phyloP scores from a whole-genome alignment of 2,797 vertebrate species.

The Scleropages formosus region DNA sequence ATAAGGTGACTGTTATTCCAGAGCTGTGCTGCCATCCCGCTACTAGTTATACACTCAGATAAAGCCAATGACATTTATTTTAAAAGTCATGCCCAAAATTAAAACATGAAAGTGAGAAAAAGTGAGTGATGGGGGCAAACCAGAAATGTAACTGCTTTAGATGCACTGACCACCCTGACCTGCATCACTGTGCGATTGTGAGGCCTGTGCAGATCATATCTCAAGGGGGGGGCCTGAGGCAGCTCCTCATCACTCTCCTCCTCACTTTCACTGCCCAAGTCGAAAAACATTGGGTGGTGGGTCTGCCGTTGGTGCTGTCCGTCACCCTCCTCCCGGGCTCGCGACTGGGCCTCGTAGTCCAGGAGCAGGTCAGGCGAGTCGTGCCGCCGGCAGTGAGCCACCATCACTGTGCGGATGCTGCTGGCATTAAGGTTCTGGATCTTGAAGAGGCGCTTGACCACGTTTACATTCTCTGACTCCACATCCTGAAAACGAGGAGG shows the following conservation, averaged over 20 bases:
- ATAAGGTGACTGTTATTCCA: no score
- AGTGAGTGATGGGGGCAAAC: no score
- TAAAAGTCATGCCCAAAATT: no score
- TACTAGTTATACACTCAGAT: no score
- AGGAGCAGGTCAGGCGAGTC: constrained; percentile 82
- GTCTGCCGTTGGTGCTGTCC: constrained; percentile 52
- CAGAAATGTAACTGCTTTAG: no score
- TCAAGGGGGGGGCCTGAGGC: no score
- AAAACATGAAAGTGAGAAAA: no score
- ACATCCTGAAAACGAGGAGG: constrained; percentile 71
- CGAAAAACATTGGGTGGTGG: constrained; percentile 71
- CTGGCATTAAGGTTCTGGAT: constrained; percentile 97
- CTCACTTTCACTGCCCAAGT: constrained; percentile 73
- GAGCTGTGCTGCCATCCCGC: no score
- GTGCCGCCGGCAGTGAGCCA: constrained; percentile 88
- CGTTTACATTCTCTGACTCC: constrained; percentile 93
- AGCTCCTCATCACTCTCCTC: constrained; percentile 40
- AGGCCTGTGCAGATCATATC: no score
- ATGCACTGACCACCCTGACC: constrained; percentile 44
- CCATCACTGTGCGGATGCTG: constrained; percentile 95
- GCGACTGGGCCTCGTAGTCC: constrained; percentile 73
- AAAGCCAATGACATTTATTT: no score
- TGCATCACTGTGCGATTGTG: constrained; percentile 56
- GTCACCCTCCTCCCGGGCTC: constrained; percentile 49
- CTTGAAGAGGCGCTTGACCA: constrained; percentile 95